A percentile compares a stretch with the other conserved stretches of the same genome.
phyloP scores from a whole-genome alignment of 2,888 invertebrate genomes.

The Kuschelorhynchus macadamiae region DNA sequence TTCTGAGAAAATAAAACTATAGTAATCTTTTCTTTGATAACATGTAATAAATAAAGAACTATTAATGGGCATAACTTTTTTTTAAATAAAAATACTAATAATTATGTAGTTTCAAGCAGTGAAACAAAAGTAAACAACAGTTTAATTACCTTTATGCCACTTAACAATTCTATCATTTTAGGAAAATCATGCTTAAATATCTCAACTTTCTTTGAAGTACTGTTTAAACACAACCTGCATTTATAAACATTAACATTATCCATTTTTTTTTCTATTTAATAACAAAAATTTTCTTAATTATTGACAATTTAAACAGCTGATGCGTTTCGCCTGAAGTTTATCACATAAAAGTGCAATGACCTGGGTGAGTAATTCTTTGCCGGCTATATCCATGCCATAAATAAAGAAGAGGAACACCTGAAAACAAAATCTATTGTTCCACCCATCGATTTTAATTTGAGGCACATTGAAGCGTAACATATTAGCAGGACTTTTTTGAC shows the following conservation, averaged over 20 bases:
- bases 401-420: too few species aligned
- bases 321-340: neutral
- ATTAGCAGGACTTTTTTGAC: too few species aligned
- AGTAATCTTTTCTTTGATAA: too few species aligned
- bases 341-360: neutral
- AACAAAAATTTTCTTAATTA: neutral
- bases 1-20: too few species aligned
- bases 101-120: too few species aligned
- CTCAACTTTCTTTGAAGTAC: constrained; percentile 55
- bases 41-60: too few species aligned
- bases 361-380: neutral
- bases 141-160: constrained; percentile 58
- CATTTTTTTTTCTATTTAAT: neutral
- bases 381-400: too few species aligned
- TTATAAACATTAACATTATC: constrained; percentile 16
- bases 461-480: too few species aligned
- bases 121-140: neutral
- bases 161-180: constrained; percentile 60
- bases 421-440: too few species aligned
- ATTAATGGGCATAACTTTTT: too few species aligned
- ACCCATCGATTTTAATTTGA: too few species aligned
- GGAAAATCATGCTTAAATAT: constrained; percentile 58
- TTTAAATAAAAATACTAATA: too few species aligned
- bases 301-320: constrained; percentile 1
- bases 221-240: constrained; percentile 60